Evolutionary conservation across 2,888 invertebrate species (phyloP).

Genomic region (Hermaeophaga mercurialis): DNA sequence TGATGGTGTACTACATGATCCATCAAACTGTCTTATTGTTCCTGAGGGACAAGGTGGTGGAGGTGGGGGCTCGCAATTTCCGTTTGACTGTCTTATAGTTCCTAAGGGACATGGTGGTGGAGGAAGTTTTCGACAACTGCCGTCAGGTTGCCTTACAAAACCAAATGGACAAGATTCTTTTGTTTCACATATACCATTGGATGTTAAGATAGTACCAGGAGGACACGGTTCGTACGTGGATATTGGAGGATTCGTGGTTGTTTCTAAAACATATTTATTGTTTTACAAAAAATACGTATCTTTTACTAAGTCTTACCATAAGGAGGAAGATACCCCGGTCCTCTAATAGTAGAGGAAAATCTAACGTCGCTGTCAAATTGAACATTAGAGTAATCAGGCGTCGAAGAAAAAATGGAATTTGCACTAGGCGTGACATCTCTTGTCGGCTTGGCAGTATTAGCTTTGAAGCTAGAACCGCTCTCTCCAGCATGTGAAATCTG

Average conservation of each 20-base stretch:
- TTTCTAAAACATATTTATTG: conserved; percentile 18
- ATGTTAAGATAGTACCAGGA: conserved; percentile 30
- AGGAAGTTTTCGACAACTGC: conserved; percentile 11
- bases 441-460: conserved; percentile 49
- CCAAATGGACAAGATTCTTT: conserved; percentile 19
- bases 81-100: conserved; percentile 25
- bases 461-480: conserved; percentile 43
- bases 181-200: conserved; percentile 26
- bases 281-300: not conserved
- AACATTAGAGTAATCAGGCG: conserved; percentile 50
- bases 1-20: too few species aligned
- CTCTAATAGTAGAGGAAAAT: conserved; percentile 51
- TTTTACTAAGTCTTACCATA: conserved; percentile 32
- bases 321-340: conserved; percentile 56
- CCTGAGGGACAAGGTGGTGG: conserved; percentile 20
- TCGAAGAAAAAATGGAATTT: conserved; percentile 45
- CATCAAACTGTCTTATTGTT: conserved; percentile 14
- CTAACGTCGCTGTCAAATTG: conserved; percentile 50
- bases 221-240: conserved; percentile 29
- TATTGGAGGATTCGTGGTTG: conserved; percentile 25
- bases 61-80: conserved; percentile 14
- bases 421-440: conserved; percentile 46
- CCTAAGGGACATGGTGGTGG: conserved; percentile 27
- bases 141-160: conserved; percentile 12
- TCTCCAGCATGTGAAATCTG: conserved; percentile 48